Evolutionary conservation across 2,113 vertebrate genomes (phyloP).

Genomic region (Cyanistes caeruleus): DNA sequence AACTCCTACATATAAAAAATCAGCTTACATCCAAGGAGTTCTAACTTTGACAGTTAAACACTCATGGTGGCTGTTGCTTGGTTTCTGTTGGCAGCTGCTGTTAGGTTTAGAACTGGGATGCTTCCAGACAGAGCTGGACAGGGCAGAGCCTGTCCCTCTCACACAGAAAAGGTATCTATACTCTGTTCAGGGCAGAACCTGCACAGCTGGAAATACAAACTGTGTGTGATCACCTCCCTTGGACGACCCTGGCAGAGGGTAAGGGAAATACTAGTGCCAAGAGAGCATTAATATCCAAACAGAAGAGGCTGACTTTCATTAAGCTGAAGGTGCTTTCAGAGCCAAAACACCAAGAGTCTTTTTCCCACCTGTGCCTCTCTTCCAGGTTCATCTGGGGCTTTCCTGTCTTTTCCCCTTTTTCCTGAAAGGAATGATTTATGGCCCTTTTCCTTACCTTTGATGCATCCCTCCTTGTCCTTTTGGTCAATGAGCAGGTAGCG

Average conservation of each 20-base stretch:
- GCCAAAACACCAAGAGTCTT: background rate
- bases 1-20: background rate
- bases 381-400: background rate
- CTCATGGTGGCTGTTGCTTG: background rate
- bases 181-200: background rate
- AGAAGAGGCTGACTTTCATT: background rate
- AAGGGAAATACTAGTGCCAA: background rate
- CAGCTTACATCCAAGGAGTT: background rate
- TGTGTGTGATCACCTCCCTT: background rate
- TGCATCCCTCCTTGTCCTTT: constrained; percentile 75
- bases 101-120: background rate
- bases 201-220: background rate
- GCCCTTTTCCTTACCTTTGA: constrained; percentile 69
- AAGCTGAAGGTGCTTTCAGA: background rate
- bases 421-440: background rate
- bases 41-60: background rate
- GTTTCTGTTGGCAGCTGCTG: background rate
- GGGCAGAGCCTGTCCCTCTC: background rate
- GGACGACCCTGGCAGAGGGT: background rate
- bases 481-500: constrained; percentile 81
- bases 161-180: background rate
- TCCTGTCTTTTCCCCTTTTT: background rate
- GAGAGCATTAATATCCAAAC: background rate
- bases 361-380: background rate
- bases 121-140: background rate